phyloP scores from a whole-genome alignment of 2,888 invertebrate genomes.

The Heliconius cydno region DNA sequence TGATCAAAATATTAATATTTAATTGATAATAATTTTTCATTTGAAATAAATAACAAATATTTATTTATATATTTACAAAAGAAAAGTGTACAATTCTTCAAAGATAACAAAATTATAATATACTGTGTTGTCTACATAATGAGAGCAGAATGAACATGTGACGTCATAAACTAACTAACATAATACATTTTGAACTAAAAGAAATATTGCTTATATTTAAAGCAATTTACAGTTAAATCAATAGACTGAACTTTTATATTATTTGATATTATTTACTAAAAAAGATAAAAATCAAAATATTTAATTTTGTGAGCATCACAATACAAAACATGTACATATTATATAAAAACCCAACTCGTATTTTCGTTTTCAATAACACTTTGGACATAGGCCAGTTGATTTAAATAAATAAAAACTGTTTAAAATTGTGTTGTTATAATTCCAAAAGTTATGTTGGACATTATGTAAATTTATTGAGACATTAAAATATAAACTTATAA shows the following conservation, averaged over 20 bases:
- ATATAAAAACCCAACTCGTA: no score
- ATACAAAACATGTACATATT: neutral
- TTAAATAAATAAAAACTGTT: no score
- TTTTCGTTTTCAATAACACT: no score
- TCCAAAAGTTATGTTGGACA: no score
- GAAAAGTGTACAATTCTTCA: neutral
- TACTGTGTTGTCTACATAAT: neutral
- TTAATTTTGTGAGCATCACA: neutral
- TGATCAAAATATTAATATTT: constrained; percentile 1
- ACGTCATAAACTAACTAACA: neutral
- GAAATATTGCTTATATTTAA: neutral
- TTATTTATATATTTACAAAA: neutral
- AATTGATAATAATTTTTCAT: neutral
- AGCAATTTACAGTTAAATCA: neutral
- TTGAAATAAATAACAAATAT: no score
- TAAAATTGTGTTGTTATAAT: no score
- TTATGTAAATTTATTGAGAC: no score
- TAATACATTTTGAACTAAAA: neutral
- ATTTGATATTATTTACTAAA: neutral
- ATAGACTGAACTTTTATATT: neutral
- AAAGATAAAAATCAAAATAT: no score
- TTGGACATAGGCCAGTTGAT: no score
- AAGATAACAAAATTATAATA: neutral
- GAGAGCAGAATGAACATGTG: neutral
- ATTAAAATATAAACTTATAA: no score